Conservation (phyloP, 2,888 invertebrate species). For the Philaethria dido region DNA sequence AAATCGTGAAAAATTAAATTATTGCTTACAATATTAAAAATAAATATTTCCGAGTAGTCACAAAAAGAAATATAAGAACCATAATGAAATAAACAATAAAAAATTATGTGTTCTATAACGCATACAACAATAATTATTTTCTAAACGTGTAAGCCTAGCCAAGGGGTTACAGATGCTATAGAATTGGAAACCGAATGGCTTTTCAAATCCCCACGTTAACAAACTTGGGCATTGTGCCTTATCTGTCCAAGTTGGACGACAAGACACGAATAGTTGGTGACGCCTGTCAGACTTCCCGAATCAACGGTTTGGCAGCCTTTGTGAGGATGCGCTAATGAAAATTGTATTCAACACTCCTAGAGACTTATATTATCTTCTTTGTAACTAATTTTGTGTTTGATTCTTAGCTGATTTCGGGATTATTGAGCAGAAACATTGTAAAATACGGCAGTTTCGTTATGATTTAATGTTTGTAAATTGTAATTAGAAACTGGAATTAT, state of each 20-base stretch:
- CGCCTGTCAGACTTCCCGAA: conserved; percentile 46
- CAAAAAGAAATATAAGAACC: not conserved
- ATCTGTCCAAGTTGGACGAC: conserved; percentile 69
- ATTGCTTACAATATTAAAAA: no score
- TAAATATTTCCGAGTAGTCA: no score
- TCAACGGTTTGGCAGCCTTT: conserved; percentile 33
- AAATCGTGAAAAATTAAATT: no score
- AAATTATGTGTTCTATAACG: not conserved
- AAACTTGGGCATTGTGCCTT: conserved; percentile 71
- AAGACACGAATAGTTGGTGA: conserved; percentile 52
- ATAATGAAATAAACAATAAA: not conserved
- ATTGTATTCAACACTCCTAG: conserved; percentile 4
- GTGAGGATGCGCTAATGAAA: conserved; percentile 22
- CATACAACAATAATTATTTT: conserved; percentile 13
- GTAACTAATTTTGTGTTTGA: not conserved
- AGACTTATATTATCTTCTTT: conserved; percentile 3
- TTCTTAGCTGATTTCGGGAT: not conserved
- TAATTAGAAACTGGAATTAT: no score
- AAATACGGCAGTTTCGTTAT: no score
- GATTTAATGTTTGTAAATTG: no score
- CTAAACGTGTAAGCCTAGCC: conserved; percentile 25
- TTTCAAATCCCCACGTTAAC: conserved; percentile 66
- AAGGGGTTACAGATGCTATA: conserved; percentile 39
- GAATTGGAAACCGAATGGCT: conserved; percentile 48
- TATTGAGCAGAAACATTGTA: no score